Evolutionary conservation across 37 sponge, comb jelly and placozoan species (phyloP).

Genomic region (Geodia barretti): DNA sequence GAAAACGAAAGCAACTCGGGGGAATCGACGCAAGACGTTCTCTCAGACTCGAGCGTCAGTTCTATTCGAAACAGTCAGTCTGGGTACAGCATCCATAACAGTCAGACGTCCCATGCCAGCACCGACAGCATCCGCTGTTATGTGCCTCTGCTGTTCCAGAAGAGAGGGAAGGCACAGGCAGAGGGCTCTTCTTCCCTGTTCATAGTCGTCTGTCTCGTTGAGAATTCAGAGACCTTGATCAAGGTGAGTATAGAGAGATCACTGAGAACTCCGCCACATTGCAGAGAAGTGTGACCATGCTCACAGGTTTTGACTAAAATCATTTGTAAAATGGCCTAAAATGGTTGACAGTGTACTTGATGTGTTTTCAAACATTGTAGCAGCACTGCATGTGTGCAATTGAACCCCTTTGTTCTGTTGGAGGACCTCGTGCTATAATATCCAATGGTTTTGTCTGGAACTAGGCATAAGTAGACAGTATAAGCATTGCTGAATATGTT

Average conservation of each 20-base stretch:
- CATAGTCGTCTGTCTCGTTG: conserved; percentile 55
- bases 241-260: conserved; percentile 18
- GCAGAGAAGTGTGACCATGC: not conserved
- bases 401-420: no score
- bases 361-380: no score
- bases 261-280: not conserved
- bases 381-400: no score
- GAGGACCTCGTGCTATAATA: no score
- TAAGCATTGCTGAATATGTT: no score
- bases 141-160: conserved; percentile 46
- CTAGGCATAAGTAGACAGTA: no score
- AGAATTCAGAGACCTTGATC: conserved; percentile 31
- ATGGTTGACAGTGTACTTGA: no score
- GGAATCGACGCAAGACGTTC: not conserved
- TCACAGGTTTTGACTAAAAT: no score
- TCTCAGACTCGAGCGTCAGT: not conserved
- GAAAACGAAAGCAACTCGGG: not conserved
- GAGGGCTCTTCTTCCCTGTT: not conserved
- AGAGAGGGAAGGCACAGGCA: not conserved
- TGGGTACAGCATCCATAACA: not conserved
- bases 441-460: no score
- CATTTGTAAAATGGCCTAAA: no score
- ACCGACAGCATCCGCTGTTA: conserved; percentile 10
- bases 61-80: not conserved
- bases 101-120: conserved; percentile 7